Evolutionary conservation across 2,113 vertebrate genomes (phyloP).

Genomic region (Bothrops jararaca): DNA sequence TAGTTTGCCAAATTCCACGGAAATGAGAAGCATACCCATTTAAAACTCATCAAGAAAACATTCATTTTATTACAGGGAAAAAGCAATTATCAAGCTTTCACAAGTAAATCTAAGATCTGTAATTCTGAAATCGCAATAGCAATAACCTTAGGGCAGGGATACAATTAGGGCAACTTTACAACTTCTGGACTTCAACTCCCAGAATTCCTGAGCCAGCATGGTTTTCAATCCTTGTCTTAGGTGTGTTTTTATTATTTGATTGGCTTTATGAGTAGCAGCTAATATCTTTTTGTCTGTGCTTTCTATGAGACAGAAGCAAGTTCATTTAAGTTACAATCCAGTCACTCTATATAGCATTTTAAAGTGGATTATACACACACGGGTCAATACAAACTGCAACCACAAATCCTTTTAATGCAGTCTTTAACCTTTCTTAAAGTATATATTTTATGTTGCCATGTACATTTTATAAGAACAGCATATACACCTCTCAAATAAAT

Average conservation of each 20-base stretch:
- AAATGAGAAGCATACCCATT: conserved; percentile 63
- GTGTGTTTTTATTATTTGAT: conserved; percentile 56
- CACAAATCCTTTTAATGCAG: background rate
- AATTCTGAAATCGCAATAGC: conserved; percentile 67
- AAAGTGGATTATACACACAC: background rate
- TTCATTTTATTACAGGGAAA: conserved; percentile 63
- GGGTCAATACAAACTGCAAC: background rate
- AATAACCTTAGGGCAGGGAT: conserved; percentile 57
- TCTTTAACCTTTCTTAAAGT: conserved; percentile 27
- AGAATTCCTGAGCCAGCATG: background rate
- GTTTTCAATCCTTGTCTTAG: background rate
- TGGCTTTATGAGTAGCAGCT: conserved; percentile 62
- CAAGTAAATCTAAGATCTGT: conserved; percentile 68
- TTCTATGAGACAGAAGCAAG: conserved; percentile 38
- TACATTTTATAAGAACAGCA: background rate
- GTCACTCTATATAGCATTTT: conserved; percentile 4
- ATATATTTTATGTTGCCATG: background rate
- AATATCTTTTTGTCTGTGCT: conserved; percentile 55
- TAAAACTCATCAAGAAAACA: conserved; percentile 69
- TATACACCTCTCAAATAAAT: background rate
- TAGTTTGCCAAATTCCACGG: conserved; percentile 60
- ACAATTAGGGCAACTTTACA: background rate
- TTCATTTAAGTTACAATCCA: conserved; percentile 44
- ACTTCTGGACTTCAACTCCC: background rate
- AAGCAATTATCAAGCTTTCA: conserved; percentile 70